Conservation (phyloP, 2,888 invertebrate species). For the Temnothorax ravouxi region DNA sequence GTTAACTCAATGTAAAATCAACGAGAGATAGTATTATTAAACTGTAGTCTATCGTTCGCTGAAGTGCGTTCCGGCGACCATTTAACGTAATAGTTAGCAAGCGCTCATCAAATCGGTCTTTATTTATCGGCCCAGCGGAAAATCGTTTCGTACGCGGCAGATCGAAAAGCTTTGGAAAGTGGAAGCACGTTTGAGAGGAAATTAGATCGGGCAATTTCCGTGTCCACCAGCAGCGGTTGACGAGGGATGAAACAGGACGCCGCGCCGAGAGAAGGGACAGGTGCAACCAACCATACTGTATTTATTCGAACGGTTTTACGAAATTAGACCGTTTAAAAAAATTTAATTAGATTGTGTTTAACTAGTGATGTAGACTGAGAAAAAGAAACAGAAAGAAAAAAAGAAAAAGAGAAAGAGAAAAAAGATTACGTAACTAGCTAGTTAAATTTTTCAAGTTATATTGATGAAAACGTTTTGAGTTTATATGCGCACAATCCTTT, state of each 20-base stretch:
- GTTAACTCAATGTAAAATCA: constrained; percentile 14
- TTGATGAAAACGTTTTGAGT: not conserved
- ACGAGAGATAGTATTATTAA: constrained; percentile 30
- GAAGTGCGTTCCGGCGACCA: constrained; percentile 9
- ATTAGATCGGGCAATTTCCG: constrained; percentile 73
- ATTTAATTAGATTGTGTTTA: constrained; percentile 82
- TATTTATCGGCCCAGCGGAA: constrained; percentile 58
- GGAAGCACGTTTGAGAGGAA: constrained; percentile 66
- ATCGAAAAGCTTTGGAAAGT: constrained; percentile 52
- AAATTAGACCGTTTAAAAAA: constrained; percentile 79
- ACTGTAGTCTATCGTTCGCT: constrained; percentile 10
- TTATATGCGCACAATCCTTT: not conserved
- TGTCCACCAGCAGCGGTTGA: constrained; percentile 40
- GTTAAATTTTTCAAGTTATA: not conserved
- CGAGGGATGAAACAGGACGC: not conserved
- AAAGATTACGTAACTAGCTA: not conserved
- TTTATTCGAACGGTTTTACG: constrained; percentile 70
- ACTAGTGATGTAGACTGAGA: constrained; percentile 67
- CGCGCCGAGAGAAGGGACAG: constrained; percentile 46
- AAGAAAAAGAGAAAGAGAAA: not conserved
- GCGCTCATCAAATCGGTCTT: constrained; percentile 55
- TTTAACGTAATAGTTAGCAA: constrained; percentile 56
- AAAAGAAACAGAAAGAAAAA: not conserved
- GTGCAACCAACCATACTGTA: constrained; percentile 62
- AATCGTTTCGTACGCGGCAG: constrained; percentile 63